These are phyloP conservation scores for Aselliscus stoliczkanus DNA, from an alignment of 2,797 vertebrate genomes.

Conservation along the genomic window DNA sequence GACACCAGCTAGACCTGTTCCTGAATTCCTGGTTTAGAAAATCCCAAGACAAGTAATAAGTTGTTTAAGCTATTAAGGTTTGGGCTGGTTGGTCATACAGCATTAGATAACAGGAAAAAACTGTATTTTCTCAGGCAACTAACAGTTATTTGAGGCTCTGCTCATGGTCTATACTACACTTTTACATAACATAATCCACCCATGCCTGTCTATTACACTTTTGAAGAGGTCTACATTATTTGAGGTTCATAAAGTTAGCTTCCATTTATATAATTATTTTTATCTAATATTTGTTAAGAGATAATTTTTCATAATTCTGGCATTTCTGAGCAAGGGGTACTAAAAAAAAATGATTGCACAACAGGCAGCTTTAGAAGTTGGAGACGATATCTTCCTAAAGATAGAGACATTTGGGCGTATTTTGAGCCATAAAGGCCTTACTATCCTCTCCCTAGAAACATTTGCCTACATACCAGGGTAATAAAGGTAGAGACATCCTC, in stretches of 20 bases:
- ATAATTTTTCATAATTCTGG: not conserved
- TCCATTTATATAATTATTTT: not conserved
- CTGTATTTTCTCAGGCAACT: not conserved
- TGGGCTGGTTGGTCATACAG: not conserved
- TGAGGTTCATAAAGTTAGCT: not conserved
- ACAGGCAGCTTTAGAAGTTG: not conserved
- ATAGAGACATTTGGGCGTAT: not conserved
- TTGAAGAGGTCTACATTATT: not conserved
- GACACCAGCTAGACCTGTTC: not conserved
- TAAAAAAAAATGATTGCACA: not conserved
- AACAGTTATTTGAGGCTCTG: not conserved
- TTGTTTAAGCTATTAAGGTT: not conserved
- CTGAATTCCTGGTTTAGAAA: not conserved
- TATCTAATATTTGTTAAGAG: not conserved
- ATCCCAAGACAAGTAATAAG: not conserved
- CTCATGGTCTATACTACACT: not conserved
- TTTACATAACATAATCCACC: not conserved
- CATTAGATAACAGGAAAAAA: not conserved
- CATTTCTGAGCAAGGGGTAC: not conserved
- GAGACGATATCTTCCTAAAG: not conserved
- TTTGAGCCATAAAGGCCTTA: not conserved
- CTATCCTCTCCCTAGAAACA: not conserved
- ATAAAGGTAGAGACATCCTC: not conserved
- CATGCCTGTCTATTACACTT: not conserved
- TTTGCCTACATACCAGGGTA: not conserved